Conservation (phyloP, 1,140 invertebrate species). For the Uloborus diversus region DNA sequence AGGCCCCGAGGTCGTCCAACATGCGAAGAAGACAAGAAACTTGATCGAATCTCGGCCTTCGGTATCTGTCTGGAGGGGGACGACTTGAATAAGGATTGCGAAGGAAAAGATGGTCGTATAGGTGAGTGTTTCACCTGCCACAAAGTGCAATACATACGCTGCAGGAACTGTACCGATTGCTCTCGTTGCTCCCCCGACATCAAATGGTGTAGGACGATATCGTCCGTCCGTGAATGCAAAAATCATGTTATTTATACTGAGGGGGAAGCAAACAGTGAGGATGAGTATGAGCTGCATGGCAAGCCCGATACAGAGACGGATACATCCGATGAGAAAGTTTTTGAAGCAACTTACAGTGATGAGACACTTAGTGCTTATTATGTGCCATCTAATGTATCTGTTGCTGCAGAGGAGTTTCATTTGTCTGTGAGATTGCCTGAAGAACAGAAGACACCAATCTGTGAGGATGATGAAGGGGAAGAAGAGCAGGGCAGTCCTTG, state of each 20-base stretch:
- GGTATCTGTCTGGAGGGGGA: slow-evolving; percentile 33
- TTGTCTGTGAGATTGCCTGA: slow-evolving; percentile 34
- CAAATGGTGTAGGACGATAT: slow-evolving; percentile 43
- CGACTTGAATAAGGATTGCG: slow-evolving; percentile 9
- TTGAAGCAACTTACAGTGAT: slow-evolving; percentile 54
- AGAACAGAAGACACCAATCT: slow-evolving; percentile 24
- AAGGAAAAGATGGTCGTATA: slow-evolving; percentile 24
- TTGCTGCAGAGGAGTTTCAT: slow-evolving; percentile 48
- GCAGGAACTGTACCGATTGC: slow-evolving; percentile 34
- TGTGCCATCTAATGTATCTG: slow-evolving; percentile 52
- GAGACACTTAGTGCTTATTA: slow-evolving; percentile 56
- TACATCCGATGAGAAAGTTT: slow-evolving; percentile 43
- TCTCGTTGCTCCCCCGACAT: slow-evolving; percentile 38
- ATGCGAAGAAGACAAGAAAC: slow-evolving; percentile 18
- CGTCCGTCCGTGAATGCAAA: slow-evolving; percentile 49
- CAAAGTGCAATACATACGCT: slow-evolving; percentile 46
- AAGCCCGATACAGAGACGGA: slow-evolving; percentile 54
- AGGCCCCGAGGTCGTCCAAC: slow-evolving; percentile 14
- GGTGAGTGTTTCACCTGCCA: slow-evolving; percentile 49
- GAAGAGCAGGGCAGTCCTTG: slow-evolving; percentile 42
- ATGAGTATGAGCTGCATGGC: slow-evolving; percentile 41
- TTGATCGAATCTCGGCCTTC: slow-evolving; percentile 48
- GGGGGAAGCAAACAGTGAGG: slow-evolving; percentile 35
- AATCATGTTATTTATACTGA: slow-evolving; percentile 49
- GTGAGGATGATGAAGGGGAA: slow-evolving; percentile 30